Evolutionary conservation across 37 sponge, comb jelly and placozoan species (phyloP), one percentile per base, ranked within the genome.

Genomic region (Chondrosia reniformis): DNA sequence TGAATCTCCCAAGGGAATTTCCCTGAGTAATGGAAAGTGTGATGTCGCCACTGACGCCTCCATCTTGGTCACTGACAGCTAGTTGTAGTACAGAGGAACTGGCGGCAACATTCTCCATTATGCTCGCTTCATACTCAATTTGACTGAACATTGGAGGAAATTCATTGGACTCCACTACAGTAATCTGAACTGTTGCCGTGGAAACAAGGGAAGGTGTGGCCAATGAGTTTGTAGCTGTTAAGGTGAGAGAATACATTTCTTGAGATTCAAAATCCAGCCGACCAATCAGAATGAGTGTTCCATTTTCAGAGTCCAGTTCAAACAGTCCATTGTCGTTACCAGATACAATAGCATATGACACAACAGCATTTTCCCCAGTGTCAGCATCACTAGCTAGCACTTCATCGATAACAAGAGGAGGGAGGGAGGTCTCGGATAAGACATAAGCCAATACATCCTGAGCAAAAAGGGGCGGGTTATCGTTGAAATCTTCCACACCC

Each of bases 361-460:
- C 66, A 0, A 30, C 37, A 0, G 83, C 86, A 72, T 89, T 89
- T 37, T 12, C 33, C 42, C 79, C 86, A 78, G 21, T 76, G 33
- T 89, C 86, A 27, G 59, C 44, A 64, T 89, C 90, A 0, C 37
- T 85, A 46, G 86, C 90, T 42, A 24, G 19, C 37, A 79, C 67
- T 7, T 31, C 66, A 45, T 31, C 67, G 0, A 79, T 41, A 25
- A 39, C n/a, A 21, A 39, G 42, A 69, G 72, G 40, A 25, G 72
- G 72, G 43, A 40, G 21, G 4, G 41, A 21, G 39, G 72, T 6
- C 36, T 86, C 86, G 22, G 46, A 10, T 0, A 86, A 4, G 10
- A 24, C 54, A 17, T 43, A 32, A 3, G 43, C 19, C 45, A 76
- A 82, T 34, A 25, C 21, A 28, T 32, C 30, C 22, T 38, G 62